phyloP scores from a whole-genome alignment of 1,140 invertebrate species.

The Drosophila rufa region DNA sequence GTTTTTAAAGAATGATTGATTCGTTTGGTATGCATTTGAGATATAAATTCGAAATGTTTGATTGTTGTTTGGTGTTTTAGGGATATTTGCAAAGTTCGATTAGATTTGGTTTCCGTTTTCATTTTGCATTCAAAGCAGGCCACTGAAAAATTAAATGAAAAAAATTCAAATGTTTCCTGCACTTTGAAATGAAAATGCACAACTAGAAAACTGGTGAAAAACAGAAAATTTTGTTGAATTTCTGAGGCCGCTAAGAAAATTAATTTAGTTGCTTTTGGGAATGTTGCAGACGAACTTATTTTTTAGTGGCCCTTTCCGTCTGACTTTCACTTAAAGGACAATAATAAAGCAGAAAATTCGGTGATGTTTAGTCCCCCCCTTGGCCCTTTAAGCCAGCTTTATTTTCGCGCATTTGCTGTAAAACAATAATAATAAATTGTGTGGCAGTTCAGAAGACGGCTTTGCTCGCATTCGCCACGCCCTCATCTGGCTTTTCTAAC shows the following conservation, averaged over 20 bases:
- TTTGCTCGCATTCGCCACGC: conserved; percentile 39
- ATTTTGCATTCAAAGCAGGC: conserved; percentile 4
- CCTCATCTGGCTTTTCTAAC: background rate
- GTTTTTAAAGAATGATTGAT: conserved; percentile 1
- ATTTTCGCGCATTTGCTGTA: conserved; percentile 73
- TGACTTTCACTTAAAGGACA: background rate
- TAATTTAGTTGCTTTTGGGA: background rate
- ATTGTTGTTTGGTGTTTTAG: background rate
- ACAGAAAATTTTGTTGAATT: background rate
- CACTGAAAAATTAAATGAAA: conserved; percentile 3
- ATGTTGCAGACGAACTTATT: background rate
- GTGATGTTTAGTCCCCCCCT: background rate
- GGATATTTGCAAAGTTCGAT: background rate
- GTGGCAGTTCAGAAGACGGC: conserved; percentile 58
- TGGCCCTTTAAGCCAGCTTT: conserved; percentile 26
- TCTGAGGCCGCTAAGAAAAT: background rate
- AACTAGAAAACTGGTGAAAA: background rate
- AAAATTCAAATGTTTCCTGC: background rate
- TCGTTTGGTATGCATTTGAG: background rate
- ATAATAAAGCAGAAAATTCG: background rate
- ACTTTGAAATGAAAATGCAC: conserved; percentile 8
- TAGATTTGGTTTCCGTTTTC: background rate
- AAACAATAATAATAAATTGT: conserved; percentile 82
- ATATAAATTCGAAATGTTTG: background rate
- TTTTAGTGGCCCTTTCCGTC: background rate